Conservation (phyloP, 2,888 invertebrate genomes). For the Ephialtes manifestator region DNA sequence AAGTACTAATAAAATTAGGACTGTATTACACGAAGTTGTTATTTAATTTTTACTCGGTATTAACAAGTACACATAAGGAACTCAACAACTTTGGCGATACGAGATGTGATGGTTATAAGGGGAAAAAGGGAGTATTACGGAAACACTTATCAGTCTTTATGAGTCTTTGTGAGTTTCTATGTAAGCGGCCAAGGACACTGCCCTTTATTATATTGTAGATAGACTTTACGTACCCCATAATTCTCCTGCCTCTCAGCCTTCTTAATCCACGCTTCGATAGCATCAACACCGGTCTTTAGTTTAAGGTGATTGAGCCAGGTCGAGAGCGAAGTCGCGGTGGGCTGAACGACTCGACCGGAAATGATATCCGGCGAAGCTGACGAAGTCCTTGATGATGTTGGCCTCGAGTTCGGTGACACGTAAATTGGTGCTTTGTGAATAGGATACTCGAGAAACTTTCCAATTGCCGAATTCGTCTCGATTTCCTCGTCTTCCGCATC, state of each 20-base stretch:
- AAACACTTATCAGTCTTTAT: too few species aligned
- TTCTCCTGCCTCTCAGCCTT: slow-evolving; percentile 69
- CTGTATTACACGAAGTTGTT: too few species aligned
- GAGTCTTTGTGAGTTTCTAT: too few species aligned
- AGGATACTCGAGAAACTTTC: slow-evolving; percentile 19
- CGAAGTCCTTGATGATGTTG: slow-evolving; percentile 7
- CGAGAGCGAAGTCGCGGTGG: slow-evolving; percentile 64
- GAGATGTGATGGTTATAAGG: too few species aligned
- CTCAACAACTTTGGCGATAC: too few species aligned
- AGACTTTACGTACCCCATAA: slow-evolving; percentile 56
- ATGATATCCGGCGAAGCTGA: slow-evolving; percentile 21
- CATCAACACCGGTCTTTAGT: slow-evolving; percentile 74
- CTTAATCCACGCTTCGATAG: slow-evolving; percentile 75
- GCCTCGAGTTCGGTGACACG: slow-evolving; percentile 35
- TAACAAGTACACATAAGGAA: too few species aligned
- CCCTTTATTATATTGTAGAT: too few species aligned
- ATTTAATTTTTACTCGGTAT: too few species aligned
- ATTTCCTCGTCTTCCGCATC: slow-evolving; percentile 12
- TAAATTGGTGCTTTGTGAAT: slow-evolving; percentile 46
- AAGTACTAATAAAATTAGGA: too few species aligned
- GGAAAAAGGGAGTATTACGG: too few species aligned
- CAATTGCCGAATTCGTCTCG: not conserved
- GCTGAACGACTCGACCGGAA: slow-evolving; percentile 35
- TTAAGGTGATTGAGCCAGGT: slow-evolving; percentile 76
- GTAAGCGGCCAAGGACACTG: too few species aligned